Base-by-base conservation (phyloP, 2,797 vertebrate species). In the Fistularia tabacaria region DNA sequence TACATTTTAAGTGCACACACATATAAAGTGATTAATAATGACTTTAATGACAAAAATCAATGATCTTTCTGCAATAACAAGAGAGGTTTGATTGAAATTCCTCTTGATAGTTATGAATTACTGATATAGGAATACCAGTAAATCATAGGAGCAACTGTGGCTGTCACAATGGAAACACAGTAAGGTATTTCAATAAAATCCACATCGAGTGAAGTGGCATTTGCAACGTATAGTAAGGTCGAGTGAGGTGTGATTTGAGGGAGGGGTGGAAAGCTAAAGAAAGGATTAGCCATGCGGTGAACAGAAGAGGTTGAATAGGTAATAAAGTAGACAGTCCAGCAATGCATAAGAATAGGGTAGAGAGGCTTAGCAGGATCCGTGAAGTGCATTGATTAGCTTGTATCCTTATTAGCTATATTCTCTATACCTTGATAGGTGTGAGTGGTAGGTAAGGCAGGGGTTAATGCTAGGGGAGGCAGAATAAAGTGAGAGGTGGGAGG, bases 271-370 rank as follows among this genome's bases (percentile, higher is more conserved):
- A 81, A 82, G 70, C 79, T 69, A 79, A 81, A 73, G 54, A 75
- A 76, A 87, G 80, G 79, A 86, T 84, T 85, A 86, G 76, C 76
- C 69, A 80, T 76, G 80, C 77, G 42, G 69, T 62, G 58, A 78
- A 78, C 76, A 59, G 25, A 71, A 69, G 77, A 74, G 65, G 70
- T 71, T 84, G 79, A 82, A 84, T 81, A 70, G 76, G 80, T 75
- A 80, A 86, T 87, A 76, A 83, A 76, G 80, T 75, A 81, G 72
- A 77, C 63, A 45, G 63, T 60, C 70, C 69, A 74, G 80, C 76
- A 84, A 84, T 85, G 79, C 81, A 86, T 86, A 78, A 75, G 81
- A 86, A 79, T 83, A 71, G 76, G 77, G 79, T 64, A 54, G 71
- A 64, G 55, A 73, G 71, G 79, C 83, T 85, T 86, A 82, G 69